These are phyloP conservation scores for Micromys minutus DNA, from an alignment of 2,113 vertebrate species.

Conservation along the genomic window DNA sequence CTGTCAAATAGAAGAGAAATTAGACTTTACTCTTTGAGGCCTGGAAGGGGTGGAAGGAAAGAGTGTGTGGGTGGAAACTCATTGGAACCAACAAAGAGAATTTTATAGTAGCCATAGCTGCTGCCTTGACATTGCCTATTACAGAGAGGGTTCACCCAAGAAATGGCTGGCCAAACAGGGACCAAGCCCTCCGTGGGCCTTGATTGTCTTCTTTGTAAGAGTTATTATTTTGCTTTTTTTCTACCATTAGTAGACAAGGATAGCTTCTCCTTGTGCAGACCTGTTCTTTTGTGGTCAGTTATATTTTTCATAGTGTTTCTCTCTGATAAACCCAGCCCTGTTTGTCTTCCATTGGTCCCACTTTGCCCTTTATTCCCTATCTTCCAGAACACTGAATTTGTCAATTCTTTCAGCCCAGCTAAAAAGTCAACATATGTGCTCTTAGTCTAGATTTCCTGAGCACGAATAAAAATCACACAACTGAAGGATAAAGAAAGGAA, in stretches of 20 bases:
- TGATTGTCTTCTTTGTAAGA: background rate
- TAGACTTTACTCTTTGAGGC: slow-evolving; percentile 33
- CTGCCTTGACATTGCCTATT: background rate
- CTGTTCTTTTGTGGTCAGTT: background rate
- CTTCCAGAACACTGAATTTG: background rate
- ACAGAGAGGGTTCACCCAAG: background rate
- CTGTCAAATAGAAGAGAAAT: slow-evolving; percentile 63
- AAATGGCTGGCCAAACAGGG: background rate
- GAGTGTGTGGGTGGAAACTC: background rate
- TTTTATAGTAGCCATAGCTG: slow-evolving; percentile 22
- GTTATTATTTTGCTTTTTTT: background rate
- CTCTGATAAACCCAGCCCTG: background rate
- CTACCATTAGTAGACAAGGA: background rate
- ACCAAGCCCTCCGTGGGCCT: background rate
- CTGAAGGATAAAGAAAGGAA: background rate
- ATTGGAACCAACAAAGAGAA: slow-evolving; percentile 35
- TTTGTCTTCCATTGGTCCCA: background rate
- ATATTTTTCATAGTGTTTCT: background rate
- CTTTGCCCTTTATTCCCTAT: background rate
- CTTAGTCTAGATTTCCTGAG: slow-evolving; percentile 26
- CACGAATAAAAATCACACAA: background rate
- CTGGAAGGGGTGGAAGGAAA: background rate
- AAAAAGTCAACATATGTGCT: slow-evolving; percentile 9
- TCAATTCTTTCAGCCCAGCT: background rate
- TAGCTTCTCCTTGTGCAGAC: background rate